Base-by-base conservation (phyloP, 2,888 invertebrate species). In the Xestobium rufovillosum region DNA sequence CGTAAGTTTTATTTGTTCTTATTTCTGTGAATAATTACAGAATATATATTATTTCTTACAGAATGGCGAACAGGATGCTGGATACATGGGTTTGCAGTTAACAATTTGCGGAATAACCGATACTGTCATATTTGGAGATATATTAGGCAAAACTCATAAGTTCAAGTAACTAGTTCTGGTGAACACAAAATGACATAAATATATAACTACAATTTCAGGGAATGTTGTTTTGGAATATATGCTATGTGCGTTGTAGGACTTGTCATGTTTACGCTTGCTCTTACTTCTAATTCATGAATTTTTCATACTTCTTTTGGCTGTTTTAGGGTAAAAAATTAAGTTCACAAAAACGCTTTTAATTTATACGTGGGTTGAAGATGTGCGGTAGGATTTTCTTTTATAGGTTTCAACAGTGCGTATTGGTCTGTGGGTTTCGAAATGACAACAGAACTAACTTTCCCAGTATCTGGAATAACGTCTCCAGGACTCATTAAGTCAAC, bases 51-150 rank as follows among this genome's bases (percentile, higher is more conserved):
- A 8, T 19, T 6, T 8, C 6, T 48, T 54, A 36, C 31, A 60
- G 81, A 72, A 69, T 8, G 73, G 75, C 2, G 74, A 81, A 54
- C 72, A 76, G 51, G 84, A 88, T 53, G 88, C 85, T 0, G 95
- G 95, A 10, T 76, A 83, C 45, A 89, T 95, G 52, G 95, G 95
- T 0, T 67, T 95, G 29, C 77, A 85, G 34, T 84, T 96, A 55
- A 87, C 95, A 2, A 69, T 92, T n/a, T 80, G 88, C 2, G 96
- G 96, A 17, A 90, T 95, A 80, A 55, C 80, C 3, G 96, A 96
- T 2, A 89, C 94, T 0, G 81, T 96, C 3, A 67, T 85, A 1
- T 87, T 86, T 51, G 96, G 96, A n/a, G 68, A 90, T 37, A 70
- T 91, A 50, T 72, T 97, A 44, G 96, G 96, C 68, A 89, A 83